Conservation (phyloP, 35 echinoderm and acorn worm species). For the Acanthaster planci region DNA sequence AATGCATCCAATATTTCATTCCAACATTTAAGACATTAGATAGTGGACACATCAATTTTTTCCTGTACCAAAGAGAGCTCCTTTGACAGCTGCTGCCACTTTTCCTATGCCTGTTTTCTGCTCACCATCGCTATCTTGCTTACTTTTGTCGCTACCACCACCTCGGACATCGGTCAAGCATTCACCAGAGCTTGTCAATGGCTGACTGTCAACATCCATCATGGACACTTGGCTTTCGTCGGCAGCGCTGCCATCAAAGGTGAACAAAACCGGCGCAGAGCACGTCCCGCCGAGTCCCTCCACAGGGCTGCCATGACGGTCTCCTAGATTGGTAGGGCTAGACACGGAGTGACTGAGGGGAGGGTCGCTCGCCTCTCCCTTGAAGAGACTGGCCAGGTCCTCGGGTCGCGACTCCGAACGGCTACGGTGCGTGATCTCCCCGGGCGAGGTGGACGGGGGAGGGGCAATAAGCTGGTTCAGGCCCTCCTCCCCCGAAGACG, state of each 20-base stretch:
- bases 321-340: not conserved
- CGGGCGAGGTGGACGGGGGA: not conserved
- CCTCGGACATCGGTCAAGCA: not conserved
- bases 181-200: not conserved
- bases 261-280: not conserved
- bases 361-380: not conserved
- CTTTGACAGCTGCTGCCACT: slow-evolving; percentile 20
- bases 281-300: not conserved
- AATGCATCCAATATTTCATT: no score
- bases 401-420: not conserved
- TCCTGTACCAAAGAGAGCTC: slow-evolving; percentile 16
- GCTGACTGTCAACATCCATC: not conserved
- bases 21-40: no score
- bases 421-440: not conserved
- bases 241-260: no score
- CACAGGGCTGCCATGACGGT: not conserved
- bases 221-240: not conserved
- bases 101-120: not conserved
- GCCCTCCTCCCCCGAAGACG: not conserved
- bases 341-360: not conserved
- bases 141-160: not conserved
- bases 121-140: not conserved
- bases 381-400: slow-evolving; percentile 5
- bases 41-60: slow-evolving; percentile 33
- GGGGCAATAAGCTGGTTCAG: not conserved